Conservation (phyloP, 37 sponge, comb jelly and placozoan species). For the Axinella damicornis region DNA sequence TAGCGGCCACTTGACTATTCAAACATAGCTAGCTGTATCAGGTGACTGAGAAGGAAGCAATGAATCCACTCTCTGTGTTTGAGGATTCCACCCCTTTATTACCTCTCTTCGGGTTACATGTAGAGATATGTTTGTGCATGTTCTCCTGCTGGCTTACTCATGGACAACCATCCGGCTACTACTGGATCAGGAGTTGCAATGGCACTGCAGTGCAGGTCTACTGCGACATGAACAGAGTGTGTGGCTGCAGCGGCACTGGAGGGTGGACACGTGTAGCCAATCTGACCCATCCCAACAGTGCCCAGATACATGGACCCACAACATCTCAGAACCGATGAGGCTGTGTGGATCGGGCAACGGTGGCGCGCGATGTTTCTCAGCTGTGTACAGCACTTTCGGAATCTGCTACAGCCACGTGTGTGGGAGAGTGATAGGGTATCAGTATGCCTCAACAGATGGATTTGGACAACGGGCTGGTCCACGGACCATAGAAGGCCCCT, state of each 20-base stretch:
- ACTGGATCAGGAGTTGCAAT: neutral
- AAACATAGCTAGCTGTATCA: too few relatives aligned
- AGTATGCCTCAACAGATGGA: conserved; percentile 22
- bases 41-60: too few relatives aligned
- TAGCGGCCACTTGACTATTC: too few relatives aligned
- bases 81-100: too few relatives aligned
- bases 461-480: too few relatives aligned
- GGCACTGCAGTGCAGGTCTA: neutral
- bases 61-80: too few relatives aligned
- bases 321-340: neutral
- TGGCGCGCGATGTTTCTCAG: neutral
- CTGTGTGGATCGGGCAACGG: neutral
- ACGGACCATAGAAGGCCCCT: conserved; percentile 1
- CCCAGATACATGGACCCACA: conserved; percentile 18
- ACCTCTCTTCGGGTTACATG: too few relatives aligned
- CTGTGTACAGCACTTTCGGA: conserved; percentile 15
- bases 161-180: too few relatives aligned
- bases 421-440: conserved; percentile 67
- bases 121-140: too few relatives aligned
- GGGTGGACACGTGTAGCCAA: conserved; percentile 50
- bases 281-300: conserved; percentile 16
- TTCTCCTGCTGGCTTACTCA: too few relatives aligned
- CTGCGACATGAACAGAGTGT: neutral
- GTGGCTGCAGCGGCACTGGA: neutral
- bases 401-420: conserved; percentile 53